Percentiles rank a stretch among this genome's conserved stretches.
These are phyloP conservation scores for Neria commutata DNA, from an alignment of 2,888 invertebrate genomes.

Conservation along the genomic window DNA sequence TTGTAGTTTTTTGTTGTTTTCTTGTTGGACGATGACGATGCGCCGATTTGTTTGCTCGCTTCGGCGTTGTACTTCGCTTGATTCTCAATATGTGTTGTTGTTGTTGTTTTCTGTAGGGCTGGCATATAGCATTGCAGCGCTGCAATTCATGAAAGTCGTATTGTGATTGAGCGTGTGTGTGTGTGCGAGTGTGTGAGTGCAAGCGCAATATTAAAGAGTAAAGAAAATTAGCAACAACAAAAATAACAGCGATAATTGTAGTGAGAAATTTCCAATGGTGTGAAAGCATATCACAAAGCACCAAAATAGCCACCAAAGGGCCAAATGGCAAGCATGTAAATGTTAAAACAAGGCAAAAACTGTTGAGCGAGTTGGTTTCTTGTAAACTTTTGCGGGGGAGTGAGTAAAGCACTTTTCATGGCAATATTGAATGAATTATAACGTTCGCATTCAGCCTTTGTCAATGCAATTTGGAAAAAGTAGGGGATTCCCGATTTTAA, in stretches of 20 bases:
- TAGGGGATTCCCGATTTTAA: too few species aligned
- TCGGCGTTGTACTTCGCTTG: background rate
- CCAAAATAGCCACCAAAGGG: background rate
- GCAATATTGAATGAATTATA: too few species aligned
- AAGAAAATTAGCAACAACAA: background rate
- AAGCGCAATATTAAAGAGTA: background rate
- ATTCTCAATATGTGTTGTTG: background rate
- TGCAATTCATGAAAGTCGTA: background rate
- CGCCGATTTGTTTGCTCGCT: background rate
- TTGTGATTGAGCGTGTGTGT: background rate
- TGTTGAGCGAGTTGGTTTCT: too few species aligned
- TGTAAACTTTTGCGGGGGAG: too few species aligned
- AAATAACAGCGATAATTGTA: background rate
- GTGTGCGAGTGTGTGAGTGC: background rate
- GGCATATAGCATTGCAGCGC: background rate
- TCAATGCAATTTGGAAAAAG: too few species aligned
- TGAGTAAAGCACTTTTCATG: too few species aligned
- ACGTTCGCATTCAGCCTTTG: too few species aligned
- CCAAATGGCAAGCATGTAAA: background rate
- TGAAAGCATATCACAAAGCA: constrained; percentile 4
- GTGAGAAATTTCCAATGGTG: background rate
- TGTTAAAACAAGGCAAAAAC: background rate
- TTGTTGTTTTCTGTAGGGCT: background rate
- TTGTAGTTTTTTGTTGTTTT: background rate
- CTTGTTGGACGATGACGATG: background rate